Percentiles rank a stretch among this genome's conserved stretches.
phyloP scores from a whole-genome alignment of 2,888 invertebrate genomes.

The Anagyrus pseudococci region DNA sequence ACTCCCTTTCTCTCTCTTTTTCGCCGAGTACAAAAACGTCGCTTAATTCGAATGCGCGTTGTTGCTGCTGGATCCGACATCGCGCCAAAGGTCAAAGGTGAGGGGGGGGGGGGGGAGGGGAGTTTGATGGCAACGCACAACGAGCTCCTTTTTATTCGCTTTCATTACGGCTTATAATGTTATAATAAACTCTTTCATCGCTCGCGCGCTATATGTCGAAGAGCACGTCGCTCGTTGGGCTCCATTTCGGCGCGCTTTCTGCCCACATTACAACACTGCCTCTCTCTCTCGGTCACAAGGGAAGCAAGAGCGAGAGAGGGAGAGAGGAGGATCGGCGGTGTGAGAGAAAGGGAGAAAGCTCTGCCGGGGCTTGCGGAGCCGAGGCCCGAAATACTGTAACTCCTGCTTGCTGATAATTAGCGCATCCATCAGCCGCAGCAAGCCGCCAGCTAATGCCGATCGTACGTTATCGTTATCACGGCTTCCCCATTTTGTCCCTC shows the following conservation, averaged over 20 bases:
- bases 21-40: conserved; percentile 33
- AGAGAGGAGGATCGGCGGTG: background rate
- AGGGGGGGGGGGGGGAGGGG: too few relatives aligned
- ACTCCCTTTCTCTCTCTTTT: background rate
- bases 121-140: conserved; percentile 22
- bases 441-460: conserved; percentile 63
- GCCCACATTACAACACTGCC: too few relatives aligned
- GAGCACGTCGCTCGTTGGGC: too few relatives aligned
- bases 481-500: conserved; percentile 53
- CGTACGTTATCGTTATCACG: conserved; percentile 63
- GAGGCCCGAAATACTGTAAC: conserved; percentile 57
- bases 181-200: conserved; percentile 38
- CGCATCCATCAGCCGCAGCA: conserved; percentile 62
- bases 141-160: conserved; percentile 30
- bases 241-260: too few relatives aligned
- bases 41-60: conserved; percentile 23
- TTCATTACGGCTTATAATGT: conserved; percentile 33
- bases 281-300: too few relatives aligned
- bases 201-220: background rate
- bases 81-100: background rate
- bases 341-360: conserved; percentile 1
- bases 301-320: too few relatives aligned
- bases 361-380: background rate
- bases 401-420: conserved; percentile 63
- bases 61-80: too few relatives aligned